These are phyloP conservation scores for Atta cephalotes DNA, from an alignment of 1,140 invertebrate genomes.

Conservation along the genomic window DNA sequence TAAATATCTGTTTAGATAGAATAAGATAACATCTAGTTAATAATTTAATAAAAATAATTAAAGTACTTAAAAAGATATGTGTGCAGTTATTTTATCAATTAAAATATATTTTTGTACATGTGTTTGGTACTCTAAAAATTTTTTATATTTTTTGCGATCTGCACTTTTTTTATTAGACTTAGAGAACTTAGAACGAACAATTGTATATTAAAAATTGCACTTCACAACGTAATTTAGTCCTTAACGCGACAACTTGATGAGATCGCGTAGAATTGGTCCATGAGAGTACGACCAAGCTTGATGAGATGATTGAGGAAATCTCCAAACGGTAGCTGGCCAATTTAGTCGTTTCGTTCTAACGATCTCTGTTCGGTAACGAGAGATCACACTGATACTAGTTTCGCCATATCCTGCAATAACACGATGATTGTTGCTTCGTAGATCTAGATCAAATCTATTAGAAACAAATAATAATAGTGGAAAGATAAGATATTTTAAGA, in stretches of 20 bases:
- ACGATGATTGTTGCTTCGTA: not conserved
- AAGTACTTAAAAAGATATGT: not conserved
- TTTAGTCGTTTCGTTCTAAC: conserved; percentile 72
- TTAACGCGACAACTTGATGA: conserved; percentile 62
- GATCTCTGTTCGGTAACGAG: conserved; percentile 33
- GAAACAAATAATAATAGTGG: not conserved
- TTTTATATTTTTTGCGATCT: not conserved
- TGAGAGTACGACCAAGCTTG: conserved; percentile 57
- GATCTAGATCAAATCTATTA: not conserved
- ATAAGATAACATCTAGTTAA: not conserved
- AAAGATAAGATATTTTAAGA: not conserved
- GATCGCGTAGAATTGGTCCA: conserved; percentile 77
- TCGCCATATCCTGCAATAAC: conserved; percentile 39
- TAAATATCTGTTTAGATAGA: not conserved
- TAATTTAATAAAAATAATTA: conserved; percentile 7
- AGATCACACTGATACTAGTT: conserved; percentile 47
- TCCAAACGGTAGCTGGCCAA: conserved; percentile 74
- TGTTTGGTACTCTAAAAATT: not conserved
- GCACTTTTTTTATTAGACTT: not conserved
- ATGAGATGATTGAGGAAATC: conserved; percentile 82
- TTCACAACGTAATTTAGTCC: conserved; percentile 40
- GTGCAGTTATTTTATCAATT: not conserved
- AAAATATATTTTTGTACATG: not conserved
- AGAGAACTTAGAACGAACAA: not conserved
- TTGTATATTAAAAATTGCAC: conserved; percentile 44